Percentiles rank a stretch among this genome's conserved stretches.
Conservation (phyloP, 2,888 invertebrate genomes). For the Ecdyonurus torrentis region DNA sequence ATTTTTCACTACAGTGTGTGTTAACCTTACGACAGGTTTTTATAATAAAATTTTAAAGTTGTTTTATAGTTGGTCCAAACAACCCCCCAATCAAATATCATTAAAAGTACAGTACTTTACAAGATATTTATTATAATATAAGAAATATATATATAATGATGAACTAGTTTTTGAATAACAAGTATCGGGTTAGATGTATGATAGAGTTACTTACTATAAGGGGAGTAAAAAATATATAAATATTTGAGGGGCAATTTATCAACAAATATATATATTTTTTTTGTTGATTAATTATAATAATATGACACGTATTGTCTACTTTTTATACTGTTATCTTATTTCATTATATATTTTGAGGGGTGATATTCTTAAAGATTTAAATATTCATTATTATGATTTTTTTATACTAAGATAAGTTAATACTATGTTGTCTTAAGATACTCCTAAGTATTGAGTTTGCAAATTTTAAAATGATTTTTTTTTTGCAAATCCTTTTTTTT, state of each 20-base stretch:
- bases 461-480: too few species aligned
- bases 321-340: background rate
- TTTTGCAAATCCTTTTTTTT: too few species aligned
- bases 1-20: background rate
- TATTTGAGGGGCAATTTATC: conserved; percentile 2
- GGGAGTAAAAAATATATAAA: background rate
- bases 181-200: too few species aligned
- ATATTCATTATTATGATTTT: too few species aligned
- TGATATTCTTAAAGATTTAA: too few species aligned
- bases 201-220: too few species aligned
- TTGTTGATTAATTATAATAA: background rate
- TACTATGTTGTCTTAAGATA: too few species aligned
- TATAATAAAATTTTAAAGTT: too few species aligned
- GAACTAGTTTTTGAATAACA: background rate
- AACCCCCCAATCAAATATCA: background rate
- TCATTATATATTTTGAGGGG: too few species aligned
- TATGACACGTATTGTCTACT: background rate
- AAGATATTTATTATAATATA: background rate
- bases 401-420: too few species aligned
- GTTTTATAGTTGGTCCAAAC: background rate
- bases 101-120: background rate
- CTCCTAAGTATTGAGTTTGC: too few species aligned
- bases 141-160: background rate
- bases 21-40: background rate
- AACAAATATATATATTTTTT: background rate